A percentile compares a stretch with the other conserved stretches of the same genome.
Conservation (phyloP, 2,888 invertebrate species). For the Hecatera dysodea region DNA sequence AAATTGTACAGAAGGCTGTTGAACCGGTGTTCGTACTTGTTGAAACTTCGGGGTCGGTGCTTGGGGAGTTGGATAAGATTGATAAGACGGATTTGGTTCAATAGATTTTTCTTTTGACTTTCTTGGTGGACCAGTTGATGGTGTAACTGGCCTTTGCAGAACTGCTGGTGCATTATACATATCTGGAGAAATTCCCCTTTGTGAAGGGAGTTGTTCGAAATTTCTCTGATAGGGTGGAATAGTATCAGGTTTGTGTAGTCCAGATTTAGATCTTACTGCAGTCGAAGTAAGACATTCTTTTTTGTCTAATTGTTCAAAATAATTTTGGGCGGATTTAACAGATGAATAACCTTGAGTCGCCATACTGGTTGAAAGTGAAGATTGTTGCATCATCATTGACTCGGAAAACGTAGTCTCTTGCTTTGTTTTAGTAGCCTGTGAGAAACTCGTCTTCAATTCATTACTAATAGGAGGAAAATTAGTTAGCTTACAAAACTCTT, state of each 20-base stretch:
- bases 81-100: constrained; percentile 72
- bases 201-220: constrained; percentile 91
- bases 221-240: constrained; percentile 93
- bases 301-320: constrained; percentile 85
- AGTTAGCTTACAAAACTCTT: constrained; percentile 79
- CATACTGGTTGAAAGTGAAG: constrained; percentile 73
- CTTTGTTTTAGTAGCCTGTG: constrained; percentile 75
- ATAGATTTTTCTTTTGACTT: constrained; percentile 80
- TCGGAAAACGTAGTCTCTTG: constrained; percentile 78
- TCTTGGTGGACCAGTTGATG: constrained; percentile 83
- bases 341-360: constrained; percentile 80
- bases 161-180: constrained; percentile 84
- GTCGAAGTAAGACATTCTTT: constrained; percentile 80
- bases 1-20: constrained; percentile 79
- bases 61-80: constrained; percentile 68
- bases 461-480: constrained; percentile 83
- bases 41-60: constrained; percentile 68
- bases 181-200: constrained; percentile 91
- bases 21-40: constrained; percentile 68
- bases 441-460: constrained; percentile 81
- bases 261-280: constrained; percentile 85
- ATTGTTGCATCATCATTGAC: constrained; percentile 77
- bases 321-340: constrained; percentile 83
- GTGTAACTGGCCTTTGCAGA: constrained; percentile 84
- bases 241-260: constrained; percentile 91